These are phyloP conservation scores for Ornithoptera priamus DNA, from an alignment of 2,888 invertebrate genomes.

Conservation along the genomic window DNA sequence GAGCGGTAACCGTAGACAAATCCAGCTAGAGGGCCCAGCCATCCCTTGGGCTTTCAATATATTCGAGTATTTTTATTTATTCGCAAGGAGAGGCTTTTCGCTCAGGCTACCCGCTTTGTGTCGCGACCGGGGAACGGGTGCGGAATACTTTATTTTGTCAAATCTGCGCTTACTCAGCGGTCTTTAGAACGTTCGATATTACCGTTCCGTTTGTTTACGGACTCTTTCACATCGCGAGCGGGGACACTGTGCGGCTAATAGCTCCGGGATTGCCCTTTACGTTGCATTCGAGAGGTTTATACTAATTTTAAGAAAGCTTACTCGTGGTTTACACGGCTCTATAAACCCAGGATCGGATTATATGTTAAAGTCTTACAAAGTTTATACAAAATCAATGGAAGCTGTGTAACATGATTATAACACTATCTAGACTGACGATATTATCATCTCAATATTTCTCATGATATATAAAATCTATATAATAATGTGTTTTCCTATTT, in stretches of 20 bases:
- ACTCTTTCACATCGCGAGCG: constrained; percentile 8
- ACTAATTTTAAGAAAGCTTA: background rate
- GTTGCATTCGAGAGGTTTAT: background rate
- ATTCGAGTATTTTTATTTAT: constrained; percentile 65
- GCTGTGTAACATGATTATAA: too few relatives aligned
- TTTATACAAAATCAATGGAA: background rate
- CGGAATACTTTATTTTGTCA: constrained; percentile 61
- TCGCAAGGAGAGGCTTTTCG: constrained; percentile 55
- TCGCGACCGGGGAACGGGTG: constrained; percentile 51
- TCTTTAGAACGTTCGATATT: constrained; percentile 18
- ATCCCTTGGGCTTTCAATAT: constrained; percentile 70
- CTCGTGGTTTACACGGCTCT: background rate
- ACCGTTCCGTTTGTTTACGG: constrained; percentile 8
- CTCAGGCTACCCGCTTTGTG: constrained; percentile 48
- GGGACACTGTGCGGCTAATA: constrained; percentile 4
- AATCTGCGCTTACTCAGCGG: constrained; percentile 36
- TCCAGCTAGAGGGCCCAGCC: constrained; percentile 70
- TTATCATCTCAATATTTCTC: background rate
- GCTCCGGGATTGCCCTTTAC: background rate
- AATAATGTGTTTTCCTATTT: background rate
- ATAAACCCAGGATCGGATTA: background rate
- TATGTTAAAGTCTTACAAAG: background rate
- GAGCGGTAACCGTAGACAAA: constrained; percentile 56
- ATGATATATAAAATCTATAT: background rate
- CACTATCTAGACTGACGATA: background rate